These are phyloP conservation scores for Psophia crepitans DNA, from an alignment of 2,113 vertebrate genomes.

Conservation along the genomic window DNA sequence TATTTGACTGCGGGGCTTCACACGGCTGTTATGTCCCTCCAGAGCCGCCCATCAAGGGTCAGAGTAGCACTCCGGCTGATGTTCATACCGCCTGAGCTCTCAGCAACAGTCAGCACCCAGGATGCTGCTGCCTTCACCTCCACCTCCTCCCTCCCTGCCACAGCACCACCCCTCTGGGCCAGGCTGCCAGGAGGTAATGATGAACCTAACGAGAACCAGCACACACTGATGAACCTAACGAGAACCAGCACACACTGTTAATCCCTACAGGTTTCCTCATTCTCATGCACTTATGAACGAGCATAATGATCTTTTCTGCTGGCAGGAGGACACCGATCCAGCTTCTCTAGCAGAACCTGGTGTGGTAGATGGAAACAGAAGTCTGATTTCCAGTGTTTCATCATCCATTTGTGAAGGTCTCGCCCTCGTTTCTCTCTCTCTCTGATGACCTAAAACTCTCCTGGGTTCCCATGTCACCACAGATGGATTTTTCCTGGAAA, in stretches of 20 bases:
- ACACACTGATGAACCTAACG: not conserved
- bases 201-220: not conserved
- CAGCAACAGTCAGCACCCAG: not conserved
- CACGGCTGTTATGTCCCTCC: rapidly evolving
- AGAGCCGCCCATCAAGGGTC: not conserved
- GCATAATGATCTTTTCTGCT: not conserved
- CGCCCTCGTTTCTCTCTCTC: not conserved
- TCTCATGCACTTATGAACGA: not conserved
- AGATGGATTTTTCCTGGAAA: not conserved
- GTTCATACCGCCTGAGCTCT: not conserved
- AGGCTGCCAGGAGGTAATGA: not conserved
- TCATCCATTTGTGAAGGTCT: not conserved
- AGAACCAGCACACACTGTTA: not conserved
- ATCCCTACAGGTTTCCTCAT: not conserved
- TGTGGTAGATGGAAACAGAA: not conserved
- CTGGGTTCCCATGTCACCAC: not conserved
- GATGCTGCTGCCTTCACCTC: not conserved
- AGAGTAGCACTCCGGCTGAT: rapidly evolving
- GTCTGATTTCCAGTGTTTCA: not conserved
- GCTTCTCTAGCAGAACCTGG: not conserved
- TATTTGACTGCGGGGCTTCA: not conserved
- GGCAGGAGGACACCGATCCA: not conserved
- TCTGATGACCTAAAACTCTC: not conserved
- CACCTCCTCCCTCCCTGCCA: not conserved
- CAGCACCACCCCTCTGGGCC: not conserved